Base-by-base conservation (phyloP, 2,888 invertebrate species). In the Molorchus minor region DNA sequence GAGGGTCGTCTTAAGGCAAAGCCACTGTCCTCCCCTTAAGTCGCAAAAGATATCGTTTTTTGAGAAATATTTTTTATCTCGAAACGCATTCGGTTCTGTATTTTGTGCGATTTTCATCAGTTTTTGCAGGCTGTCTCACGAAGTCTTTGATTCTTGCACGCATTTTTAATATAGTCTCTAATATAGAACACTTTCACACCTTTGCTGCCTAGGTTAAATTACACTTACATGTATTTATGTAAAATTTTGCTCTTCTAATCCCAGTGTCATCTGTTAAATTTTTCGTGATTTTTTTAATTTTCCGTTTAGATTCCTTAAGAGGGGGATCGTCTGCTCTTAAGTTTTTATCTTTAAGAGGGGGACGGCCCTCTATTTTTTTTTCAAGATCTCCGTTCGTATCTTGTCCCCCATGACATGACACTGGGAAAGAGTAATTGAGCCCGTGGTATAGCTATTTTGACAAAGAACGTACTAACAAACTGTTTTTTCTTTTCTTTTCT, bases 401-500 rank as follows among this genome's bases (percentile, higher is more conserved):
- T n/a, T n/a, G n/a, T n/a, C n/a, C n/a, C n/a, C n/a, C n/a, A n/a
- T n/a, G n/a, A 55, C 57, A 55, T 58, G 56, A 61, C 61, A 55
- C 57, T 49, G 61, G 38, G 59, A 59, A 4, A 25, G 36, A 36
- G 12, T n/a, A 12, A n/a, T 63, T 63, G 58, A 59, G 64, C 60
- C 36, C 55, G 58, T 62, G 71, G 72, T 71, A 70, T 67, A 75
- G 75, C 75, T 76, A 74, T n/a, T n/a, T n/a, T 71, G 66, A 76
- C 69, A 71, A 68, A 75, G 62, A n/a, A n/a, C n/a, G n/a, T 78
- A 80, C 81, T 80, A 81, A 80, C 80, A 79, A 75, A 77, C 79
- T 80, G 80, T 79, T 78, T 78, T 77, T 77, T 77, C 76, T 78
- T 80, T 79, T 79, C 78, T 79, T 80, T 80, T 80, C 79, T 79